Percentiles rank a stretch among this genome's conserved stretches.
Conservation (phyloP, 2,888 invertebrate species). For the Heliconius hortense region DNA sequence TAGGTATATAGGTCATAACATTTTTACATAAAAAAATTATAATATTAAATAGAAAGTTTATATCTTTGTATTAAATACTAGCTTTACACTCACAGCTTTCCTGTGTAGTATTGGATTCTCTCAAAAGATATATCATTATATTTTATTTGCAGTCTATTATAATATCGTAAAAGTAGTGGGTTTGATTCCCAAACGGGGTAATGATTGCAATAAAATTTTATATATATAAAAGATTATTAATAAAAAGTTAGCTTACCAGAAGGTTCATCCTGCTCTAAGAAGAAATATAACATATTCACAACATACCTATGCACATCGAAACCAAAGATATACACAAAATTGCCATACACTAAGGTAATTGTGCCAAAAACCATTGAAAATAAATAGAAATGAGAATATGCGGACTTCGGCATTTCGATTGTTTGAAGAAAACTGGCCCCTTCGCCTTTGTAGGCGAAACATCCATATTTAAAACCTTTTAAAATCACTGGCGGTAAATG, state of each 20-base stretch:
- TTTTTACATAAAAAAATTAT: too few relatives aligned
- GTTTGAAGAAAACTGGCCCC: conserved; percentile 69
- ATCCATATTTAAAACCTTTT: conserved; percentile 88
- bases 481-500: conserved; percentile 85
- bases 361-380: conserved; percentile 84
- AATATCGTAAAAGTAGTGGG: too few relatives aligned
- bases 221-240: not conserved
- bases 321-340: conserved; percentile 75
- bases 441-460: conserved; percentile 83
- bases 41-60: too few relatives aligned
- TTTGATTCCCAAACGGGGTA: too few relatives aligned
- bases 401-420: conserved; percentile 89
- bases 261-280: conserved; percentile 67
- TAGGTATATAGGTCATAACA: too few relatives aligned
- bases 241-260: conserved; percentile 68
- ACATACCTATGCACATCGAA: conserved; percentile 75
- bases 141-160: too few relatives aligned
- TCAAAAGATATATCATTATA: too few relatives aligned
- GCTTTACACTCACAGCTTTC: too few relatives aligned
- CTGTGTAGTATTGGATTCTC: too few relatives aligned
- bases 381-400: conserved; percentile 91
- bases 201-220: too few relatives aligned
- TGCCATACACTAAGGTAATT: conserved; percentile 72
- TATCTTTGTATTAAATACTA: too few relatives aligned
- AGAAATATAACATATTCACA: conserved; percentile 69